Percentiles rank a stretch among this genome's conserved stretches.
These are phyloP conservation scores for Gymnoscopelus microlampas DNA, from an alignment of 2,797 vertebrate species.

Conservation along the genomic window DNA sequence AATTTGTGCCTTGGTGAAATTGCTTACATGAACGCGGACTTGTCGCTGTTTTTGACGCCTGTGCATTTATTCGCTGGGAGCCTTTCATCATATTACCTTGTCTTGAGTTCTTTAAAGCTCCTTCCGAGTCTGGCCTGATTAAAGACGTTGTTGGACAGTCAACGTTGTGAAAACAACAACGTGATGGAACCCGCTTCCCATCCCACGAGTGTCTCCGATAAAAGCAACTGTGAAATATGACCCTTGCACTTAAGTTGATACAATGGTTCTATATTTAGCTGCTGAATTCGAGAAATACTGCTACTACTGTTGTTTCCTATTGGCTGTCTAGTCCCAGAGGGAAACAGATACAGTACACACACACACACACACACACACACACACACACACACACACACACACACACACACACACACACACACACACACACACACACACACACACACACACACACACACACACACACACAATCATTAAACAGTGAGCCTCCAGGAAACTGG, in stretches of 20 bases:
- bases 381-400: no score
- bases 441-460: slow-evolving; percentile 11
- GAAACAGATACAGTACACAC: background rate
- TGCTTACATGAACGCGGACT: no score
- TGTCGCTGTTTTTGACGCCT: slow-evolving; percentile 35
- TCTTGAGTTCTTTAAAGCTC: slow-evolving; percentile 23
- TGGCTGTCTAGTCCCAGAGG: slow-evolving; percentile 28
- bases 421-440: slow-evolving; percentile 22
- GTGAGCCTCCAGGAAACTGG: slow-evolving; percentile 43
- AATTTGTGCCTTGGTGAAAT: slow-evolving; percentile 9
- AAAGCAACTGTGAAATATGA: slow-evolving; percentile 17
- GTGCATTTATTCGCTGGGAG: slow-evolving; percentile 49
- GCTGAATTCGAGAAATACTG: slow-evolving; percentile 18
- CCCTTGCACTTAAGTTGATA: slow-evolving; percentile 24
- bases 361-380: slow-evolving; percentile 11
- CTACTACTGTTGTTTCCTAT: slow-evolving; percentile 29
- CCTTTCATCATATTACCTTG: slow-evolving; percentile 56
- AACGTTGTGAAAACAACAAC: slow-evolving; percentile 12
- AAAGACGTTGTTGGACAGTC: background rate
- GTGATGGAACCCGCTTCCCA: background rate
- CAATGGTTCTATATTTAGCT: slow-evolving; percentile 15
- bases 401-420: slow-evolving; percentile 22
- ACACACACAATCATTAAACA: slow-evolving; percentile 45
- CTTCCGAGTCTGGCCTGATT: slow-evolving; percentile 28
- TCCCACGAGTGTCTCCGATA: slow-evolving; percentile 2